A percentile compares a stretch with the other conserved stretches of the same genome.
phyloP scores from a whole-genome alignment of 2,888 invertebrate genomes.

The Drosophila phalerata region DNA sequence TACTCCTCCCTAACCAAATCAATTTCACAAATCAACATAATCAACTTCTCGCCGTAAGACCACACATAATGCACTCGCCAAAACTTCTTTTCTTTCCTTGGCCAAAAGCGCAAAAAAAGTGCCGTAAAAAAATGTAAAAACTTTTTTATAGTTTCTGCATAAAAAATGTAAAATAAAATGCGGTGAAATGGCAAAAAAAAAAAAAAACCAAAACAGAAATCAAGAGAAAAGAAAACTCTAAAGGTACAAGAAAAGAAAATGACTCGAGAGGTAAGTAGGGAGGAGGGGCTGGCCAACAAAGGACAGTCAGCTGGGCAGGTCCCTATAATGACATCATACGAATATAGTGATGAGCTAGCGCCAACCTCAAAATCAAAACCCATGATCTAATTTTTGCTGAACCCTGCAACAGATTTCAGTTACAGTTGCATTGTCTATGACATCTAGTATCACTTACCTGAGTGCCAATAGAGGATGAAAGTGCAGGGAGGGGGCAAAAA shows the following conservation, averaged over 20 bases:
- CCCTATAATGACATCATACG: slow-evolving; percentile 69
- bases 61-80: slow-evolving; percentile 74
- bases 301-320: slow-evolving; percentile 59
- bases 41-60: slow-evolving; percentile 76
- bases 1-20: slow-evolving; percentile 50
- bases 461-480: background rate
- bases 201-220: slow-evolving; percentile 27
- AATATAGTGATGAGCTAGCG: slow-evolving; percentile 38
- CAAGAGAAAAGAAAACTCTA: slow-evolving; percentile 18
- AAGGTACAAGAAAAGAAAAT: slow-evolving; percentile 64
- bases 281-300: slow-evolving; percentile 32
- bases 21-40: slow-evolving; percentile 82
- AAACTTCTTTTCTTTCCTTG: slow-evolving; percentile 67
- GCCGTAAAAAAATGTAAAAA: slow-evolving; percentile 80
- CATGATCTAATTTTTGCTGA: slow-evolving; percentile 76
- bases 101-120: slow-evolving; percentile 61
- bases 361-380: slow-evolving; percentile 71
- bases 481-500: background rate
- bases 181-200: slow-evolving; percentile 60
- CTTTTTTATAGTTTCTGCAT: slow-evolving; percentile 77
- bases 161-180: slow-evolving; percentile 78
- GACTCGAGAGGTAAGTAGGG: slow-evolving; percentile 4
- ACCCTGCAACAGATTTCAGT: slow-evolving; percentile 43
- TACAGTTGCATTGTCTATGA: slow-evolving; percentile 37
- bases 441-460: slow-evolving; percentile 55